Percentiles rank a stretch among this genome's conserved stretches.
Conservation (phyloP, 2,797 vertebrate genomes). For the Scarus forsteni region DNA sequence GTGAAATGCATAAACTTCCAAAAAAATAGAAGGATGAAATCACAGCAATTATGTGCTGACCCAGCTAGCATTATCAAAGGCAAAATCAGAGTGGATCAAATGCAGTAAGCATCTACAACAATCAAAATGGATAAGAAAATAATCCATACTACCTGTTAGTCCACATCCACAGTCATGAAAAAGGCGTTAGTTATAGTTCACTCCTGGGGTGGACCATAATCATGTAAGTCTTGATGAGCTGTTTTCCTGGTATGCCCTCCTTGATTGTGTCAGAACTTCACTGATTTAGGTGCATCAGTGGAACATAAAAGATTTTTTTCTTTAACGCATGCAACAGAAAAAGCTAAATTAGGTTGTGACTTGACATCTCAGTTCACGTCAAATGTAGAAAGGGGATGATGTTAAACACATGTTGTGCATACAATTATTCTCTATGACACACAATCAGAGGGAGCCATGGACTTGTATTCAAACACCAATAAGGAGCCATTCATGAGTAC, state of each 20-base stretch:
- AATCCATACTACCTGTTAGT: not conserved
- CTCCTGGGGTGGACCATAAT: conserved; percentile 14
- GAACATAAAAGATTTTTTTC: not conserved
- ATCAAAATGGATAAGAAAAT: not conserved
- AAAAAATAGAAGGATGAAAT: too few species aligned
- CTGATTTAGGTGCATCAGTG: not conserved
- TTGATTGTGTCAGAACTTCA: not conserved
- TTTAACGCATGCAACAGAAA: not conserved
- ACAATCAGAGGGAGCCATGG: too few species aligned
- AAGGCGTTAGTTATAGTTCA: conserved; percentile 16
- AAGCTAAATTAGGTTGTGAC: not conserved
- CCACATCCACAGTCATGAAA: conserved; percentile 3
- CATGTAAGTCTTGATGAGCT: conserved; percentile 9
- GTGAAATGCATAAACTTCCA: too few species aligned
- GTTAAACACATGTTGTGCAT: too few species aligned
- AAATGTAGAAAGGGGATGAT: too few species aligned
- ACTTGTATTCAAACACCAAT: too few species aligned
- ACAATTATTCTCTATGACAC: too few species aligned
- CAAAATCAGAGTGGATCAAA: too few species aligned
- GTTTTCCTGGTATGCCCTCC: not conserved
- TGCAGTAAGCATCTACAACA: not conserved
- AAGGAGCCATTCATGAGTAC: too few species aligned
- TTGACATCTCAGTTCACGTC: too few species aligned
- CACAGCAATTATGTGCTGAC: too few species aligned
- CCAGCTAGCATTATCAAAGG: too few species aligned